Percentiles rank a stretch among this genome's conserved stretches.
These are phyloP conservation scores for Darevskia nairensis DNA, from an alignment of 2,797 vertebrate genomes.

Conservation along the genomic window DNA sequence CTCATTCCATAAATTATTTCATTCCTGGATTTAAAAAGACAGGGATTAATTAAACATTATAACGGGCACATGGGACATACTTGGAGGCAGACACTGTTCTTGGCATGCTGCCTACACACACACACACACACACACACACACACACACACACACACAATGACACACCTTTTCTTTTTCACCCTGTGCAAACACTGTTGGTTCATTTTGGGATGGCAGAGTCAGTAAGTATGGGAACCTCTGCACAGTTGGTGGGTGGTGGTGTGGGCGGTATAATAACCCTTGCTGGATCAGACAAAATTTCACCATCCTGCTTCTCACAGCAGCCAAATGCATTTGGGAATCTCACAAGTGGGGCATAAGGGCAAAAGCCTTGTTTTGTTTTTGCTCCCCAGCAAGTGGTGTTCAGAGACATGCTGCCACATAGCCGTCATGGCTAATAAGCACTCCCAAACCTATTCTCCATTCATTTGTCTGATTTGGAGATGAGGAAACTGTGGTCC, in stretches of 20 bases:
- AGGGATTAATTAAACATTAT: conserved; percentile 25
- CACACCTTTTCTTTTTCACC: neutral
- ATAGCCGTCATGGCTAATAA: neutral
- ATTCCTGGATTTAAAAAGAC: conserved; percentile 27
- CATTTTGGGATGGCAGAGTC: neutral
- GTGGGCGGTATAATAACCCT: too few relatives aligned
- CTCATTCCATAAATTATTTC: conserved; percentile 14
- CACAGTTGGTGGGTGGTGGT: neutral
- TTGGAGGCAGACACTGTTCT: neutral
- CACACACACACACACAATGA: too few relatives aligned
- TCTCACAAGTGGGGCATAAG: neutral
- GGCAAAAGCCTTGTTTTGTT: neutral
- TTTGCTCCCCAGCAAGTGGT: neutral
- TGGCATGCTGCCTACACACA: neutral
- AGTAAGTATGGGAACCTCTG: neutral
- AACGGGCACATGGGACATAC: neutral
- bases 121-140: too few relatives aligned
- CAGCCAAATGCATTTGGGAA: neutral
- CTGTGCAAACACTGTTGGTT: neutral
- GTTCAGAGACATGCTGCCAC: neutral
- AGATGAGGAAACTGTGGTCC: too few relatives aligned
- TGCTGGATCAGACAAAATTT: neutral
- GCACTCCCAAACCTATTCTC: too few relatives aligned
- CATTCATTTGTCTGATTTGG: neutral
- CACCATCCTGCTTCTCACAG: neutral